Conservation (phyloP, 2,888 invertebrate species). For the Pyrrhosoma nymphula region DNA sequence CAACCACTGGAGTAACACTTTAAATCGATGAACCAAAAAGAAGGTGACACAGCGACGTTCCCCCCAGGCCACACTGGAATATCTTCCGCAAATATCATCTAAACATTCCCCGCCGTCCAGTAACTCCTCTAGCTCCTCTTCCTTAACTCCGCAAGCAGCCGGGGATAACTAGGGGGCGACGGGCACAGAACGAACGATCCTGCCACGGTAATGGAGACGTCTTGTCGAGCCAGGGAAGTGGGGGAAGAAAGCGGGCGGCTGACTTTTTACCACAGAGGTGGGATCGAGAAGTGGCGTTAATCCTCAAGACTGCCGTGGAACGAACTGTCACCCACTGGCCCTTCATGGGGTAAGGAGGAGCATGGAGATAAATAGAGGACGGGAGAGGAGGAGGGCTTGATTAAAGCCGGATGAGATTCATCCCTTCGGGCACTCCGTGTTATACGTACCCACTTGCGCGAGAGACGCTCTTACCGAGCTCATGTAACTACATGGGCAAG, state of each 20-base stretch:
- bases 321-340: background rate
- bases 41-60: background rate
- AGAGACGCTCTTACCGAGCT: background rate
- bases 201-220: background rate
- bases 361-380: no score
- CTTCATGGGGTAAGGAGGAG: no score
- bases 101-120: background rate
- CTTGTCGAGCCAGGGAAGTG: background rate
- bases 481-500: background rate
- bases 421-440: background rate
- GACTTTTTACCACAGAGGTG: background rate
- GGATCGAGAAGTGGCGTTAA: background rate
- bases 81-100: background rate
- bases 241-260: background rate
- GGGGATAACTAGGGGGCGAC: background rate
- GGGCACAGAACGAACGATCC: background rate
- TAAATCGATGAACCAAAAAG: background rate
- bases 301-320: background rate
- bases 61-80: background rate
- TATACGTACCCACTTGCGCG: background rate
- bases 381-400: background rate
- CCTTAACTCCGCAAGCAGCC: background rate
- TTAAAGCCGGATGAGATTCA: background rate
- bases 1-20: background rate
- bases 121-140: background rate